phyloP scores from a whole-genome alignment of 2,113 vertebrate species.

The Rhinoderma darwinii region DNA sequence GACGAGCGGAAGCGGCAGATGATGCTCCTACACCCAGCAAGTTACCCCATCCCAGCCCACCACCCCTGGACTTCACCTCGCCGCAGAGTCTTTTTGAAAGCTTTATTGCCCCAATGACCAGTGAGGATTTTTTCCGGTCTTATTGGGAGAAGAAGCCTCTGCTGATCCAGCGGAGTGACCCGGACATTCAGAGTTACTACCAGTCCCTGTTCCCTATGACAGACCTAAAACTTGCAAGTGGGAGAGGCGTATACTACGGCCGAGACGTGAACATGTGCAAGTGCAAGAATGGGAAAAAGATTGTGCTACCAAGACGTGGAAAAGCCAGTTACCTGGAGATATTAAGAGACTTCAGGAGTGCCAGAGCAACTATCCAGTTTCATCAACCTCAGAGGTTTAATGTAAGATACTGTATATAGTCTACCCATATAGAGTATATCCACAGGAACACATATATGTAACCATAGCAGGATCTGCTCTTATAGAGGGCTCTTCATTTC shows the following conservation, averaged over 20 bases:
- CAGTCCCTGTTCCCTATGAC: conserved; percentile 82
- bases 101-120: conserved; percentile 81
- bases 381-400: conserved; percentile 95
- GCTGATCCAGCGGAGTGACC: conserved; percentile 78
- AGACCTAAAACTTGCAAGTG: conserved; percentile 78
- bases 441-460: too few relatives aligned
- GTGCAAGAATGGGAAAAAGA: conserved; percentile 80
- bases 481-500: too few relatives aligned
- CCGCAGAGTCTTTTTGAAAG: conserved; percentile 80
- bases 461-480: too few relatives aligned
- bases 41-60: not conserved
- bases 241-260: conserved; percentile 74
- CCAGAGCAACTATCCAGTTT: conserved; percentile 88
- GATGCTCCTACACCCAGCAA: conserved; percentile 5
- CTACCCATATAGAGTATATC: not conserved
- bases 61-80: conserved; percentile 72
- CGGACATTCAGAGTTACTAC: conserved; percentile 72
- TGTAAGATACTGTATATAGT: conserved; percentile 69
- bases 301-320: conserved; percentile 82
- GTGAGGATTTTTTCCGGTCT: conserved; percentile 81
- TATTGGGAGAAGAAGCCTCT: conserved; percentile 91
- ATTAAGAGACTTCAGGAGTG: conserved; percentile 80
- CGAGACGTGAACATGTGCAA: conserved; percentile 84
- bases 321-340: conserved; percentile 78
- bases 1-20: conserved; percentile 52